Base-by-base conservation (phyloP, 2,888 invertebrate genomes). In the Alsophila aescularia region DNA sequence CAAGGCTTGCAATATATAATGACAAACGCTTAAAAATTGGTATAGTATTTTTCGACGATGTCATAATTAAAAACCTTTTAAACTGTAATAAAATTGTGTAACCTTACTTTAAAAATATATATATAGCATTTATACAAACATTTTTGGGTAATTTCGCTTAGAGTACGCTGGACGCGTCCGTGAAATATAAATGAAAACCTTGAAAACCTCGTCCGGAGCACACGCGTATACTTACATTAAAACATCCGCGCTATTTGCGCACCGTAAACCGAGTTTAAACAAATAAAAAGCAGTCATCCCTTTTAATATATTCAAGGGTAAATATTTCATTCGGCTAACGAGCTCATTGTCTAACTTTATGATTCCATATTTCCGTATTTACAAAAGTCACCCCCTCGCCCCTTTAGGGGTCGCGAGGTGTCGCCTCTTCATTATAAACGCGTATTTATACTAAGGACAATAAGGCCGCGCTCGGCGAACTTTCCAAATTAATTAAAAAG, bases 401-500 rank as follows among this genome's bases (percentile, higher is more conserved):
- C 31, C 41, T 14, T 41, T 53, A 58, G 62, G 51, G 48, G 24
- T 18, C 24, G 24, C 24, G 67, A 62, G 69, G 69, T 55, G 79
- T 77, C 75, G 69, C 69, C 72, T 70, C 70, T 77, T 77, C 76
- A 80, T 80, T 79, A 78, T 70, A 72, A 69, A 71, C 73, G 69
- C 64, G 70, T 74, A 75, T 72, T 73, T 73, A 73, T 73, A 79
- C 74, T 75, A 77, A 73, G 70, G 78, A 70, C 68, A 68, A 61
- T 67, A 60, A 57, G 62, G 58, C 56, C 48, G 45, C 55, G 55
- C 60, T 37, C 56, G 59, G 54, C 60, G 65, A 85, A 86, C 79
- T 86, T 84, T 79, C 75, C 74, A 74, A 80, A 84, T 84, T 84
- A 84, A 85, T 85, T 85, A 83, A 82, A 82, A 81, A 81, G 65